Evolutionary conservation across 2,797 vertebrate species (phyloP), one percentile per base, ranked within the genome.

Genomic region (Staurois parvus): DNA sequence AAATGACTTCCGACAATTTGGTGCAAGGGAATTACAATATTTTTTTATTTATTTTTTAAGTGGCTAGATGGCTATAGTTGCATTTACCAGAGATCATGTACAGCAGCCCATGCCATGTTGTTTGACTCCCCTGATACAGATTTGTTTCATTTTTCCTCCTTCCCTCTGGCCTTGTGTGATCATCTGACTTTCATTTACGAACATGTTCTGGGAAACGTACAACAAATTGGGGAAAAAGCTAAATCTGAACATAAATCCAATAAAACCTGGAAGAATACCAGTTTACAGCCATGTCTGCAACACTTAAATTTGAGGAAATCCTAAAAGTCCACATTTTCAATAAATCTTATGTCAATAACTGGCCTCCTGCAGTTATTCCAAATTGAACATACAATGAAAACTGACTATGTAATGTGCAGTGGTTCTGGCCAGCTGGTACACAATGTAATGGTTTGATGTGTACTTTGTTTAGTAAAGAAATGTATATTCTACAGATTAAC

Each of bases 211-310:
- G 77, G 64, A 85, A 76, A 37, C 19, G 30, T 24, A 34, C 70
- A 81, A 85, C 70, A 85, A 85, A 74, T 80, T 70, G 75, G 32
- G 48, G 64, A 84, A 30, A 26, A 76, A 77, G 24, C 37, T 70
- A 67, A 4, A 75, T 72, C 34, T 59, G 30, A 59, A 62, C 9
- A 72, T n/a, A 17, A 59, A 62, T 37, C 26, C 79, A 40, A 4
- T 40, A 64, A 77, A 64, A 34, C 17, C 7, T 68, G 34, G n/a
- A 40, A 42, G n/a, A n/a, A 40, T 13, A 72, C 24, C 37, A 45
- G 24, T 26, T 42, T 42, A 26, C 8, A 72, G 70, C 15, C 28
- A 59, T 59, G 52, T 59, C 52, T 59, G 52, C 52, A 24, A 59
- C 52, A 59, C 52, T 26, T 26, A 66, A 66, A 66, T 66, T 19